Conservation (phyloP, 2,888 invertebrate genomes). For the Ashinkailepas kermadecensis region DNA sequence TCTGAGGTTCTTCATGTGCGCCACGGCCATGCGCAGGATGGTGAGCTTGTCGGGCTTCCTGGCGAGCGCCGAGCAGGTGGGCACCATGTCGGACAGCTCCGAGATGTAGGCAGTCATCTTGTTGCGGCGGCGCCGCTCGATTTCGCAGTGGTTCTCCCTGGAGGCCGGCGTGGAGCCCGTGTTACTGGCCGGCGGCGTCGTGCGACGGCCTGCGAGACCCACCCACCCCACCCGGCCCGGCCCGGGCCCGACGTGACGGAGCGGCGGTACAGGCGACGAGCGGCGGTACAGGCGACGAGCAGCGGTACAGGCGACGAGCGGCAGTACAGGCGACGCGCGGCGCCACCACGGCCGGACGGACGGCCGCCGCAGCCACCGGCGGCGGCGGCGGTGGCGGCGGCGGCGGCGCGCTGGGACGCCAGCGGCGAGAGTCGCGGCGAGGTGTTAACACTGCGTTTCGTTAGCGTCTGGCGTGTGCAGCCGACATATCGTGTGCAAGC, state of each 20-base stretch:
- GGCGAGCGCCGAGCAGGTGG: slow-evolving; percentile 94
- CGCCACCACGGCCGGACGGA: neutral
- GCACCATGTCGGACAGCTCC: slow-evolving; percentile 99
- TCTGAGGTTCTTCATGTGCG: slow-evolving; percentile 96
- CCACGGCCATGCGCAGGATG: slow-evolving; percentile 97
- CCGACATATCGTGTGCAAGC: no score
- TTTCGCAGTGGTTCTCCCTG: slow-evolving; percentile 98
- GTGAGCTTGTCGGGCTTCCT: slow-evolving; percentile 98
- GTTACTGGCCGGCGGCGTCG: neutral
- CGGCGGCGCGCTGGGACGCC: neutral
- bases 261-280: no score
- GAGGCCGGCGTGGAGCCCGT: slow-evolving; percentile 23
- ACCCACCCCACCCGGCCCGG: slow-evolving; percentile 12
- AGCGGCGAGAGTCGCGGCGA: no score
- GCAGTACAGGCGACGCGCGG: neutral
- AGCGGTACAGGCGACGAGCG: slow-evolving; percentile 2
- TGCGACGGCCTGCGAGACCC: neutral
- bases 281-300: no score
- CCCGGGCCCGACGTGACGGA: neutral
- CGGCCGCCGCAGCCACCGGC: neutral
- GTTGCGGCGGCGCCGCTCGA: slow-evolving; percentile 93
- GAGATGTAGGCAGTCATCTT: slow-evolving; percentile 99
- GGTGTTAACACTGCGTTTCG: no score
- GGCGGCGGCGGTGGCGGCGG: neutral
- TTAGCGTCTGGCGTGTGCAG: no score